These are phyloP conservation scores for Acanthosepion lycidas DNA, from an alignment of 2,888 invertebrate genomes.

Conservation along the genomic window DNA sequence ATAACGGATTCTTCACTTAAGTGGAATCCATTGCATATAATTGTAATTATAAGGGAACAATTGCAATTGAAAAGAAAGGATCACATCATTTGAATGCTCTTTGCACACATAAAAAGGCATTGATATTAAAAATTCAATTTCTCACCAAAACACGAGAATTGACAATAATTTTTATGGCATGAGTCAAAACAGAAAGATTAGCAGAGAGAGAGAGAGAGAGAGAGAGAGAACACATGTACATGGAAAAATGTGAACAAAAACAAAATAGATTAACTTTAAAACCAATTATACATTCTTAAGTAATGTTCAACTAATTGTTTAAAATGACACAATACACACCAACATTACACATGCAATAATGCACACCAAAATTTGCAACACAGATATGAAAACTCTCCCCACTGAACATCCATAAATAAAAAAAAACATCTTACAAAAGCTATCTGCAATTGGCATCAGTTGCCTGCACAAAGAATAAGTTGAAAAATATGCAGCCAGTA, in stretches of 20 bases:
- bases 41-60: too few species aligned
- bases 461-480: not conserved
- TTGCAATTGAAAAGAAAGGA: too few species aligned
- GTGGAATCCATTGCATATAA: too few species aligned
- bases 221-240: not conserved
- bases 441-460: not conserved
- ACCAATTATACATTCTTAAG: not conserved
- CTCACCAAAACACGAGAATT: not conserved
- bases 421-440: not conserved
- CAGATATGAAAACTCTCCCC: not conserved
- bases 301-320: not conserved
- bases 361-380: not conserved
- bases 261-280: not conserved
- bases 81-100: too few species aligned
- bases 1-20: too few species aligned
- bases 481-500: not conserved
- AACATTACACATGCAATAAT: not conserved
- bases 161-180: not conserved
- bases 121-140: not conserved
- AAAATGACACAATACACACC: not conserved
- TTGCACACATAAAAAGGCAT: too few species aligned
- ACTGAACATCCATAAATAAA: not conserved
- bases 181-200: not conserved
- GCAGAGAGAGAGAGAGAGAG: not conserved
- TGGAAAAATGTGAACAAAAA: not conserved